Conservation (phyloP, 2,888 invertebrate genomes). For the Lochmaea capreae region DNA sequence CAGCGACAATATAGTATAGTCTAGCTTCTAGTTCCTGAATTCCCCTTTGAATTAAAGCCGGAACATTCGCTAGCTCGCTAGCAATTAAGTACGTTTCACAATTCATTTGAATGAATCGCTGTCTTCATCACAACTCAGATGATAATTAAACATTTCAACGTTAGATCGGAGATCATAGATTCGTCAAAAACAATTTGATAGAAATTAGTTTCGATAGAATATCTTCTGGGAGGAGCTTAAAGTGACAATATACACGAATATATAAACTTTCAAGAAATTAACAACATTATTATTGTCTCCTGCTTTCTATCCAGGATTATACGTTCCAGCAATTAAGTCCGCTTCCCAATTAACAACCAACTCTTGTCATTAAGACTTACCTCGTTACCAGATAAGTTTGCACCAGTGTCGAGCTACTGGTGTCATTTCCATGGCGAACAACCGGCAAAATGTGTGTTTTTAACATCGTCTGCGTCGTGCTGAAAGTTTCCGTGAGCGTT, state of each 20-base stretch:
- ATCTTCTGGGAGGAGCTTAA: no score
- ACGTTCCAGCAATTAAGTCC: slow-evolving; percentile 26
- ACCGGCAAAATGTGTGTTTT: slow-evolving; percentile 92
- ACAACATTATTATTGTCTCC: background rate
- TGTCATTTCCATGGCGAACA: slow-evolving; percentile 78
- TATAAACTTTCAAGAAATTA: no score
- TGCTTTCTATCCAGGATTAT: slow-evolving; percentile 14
- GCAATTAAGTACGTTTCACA: slow-evolving; percentile 1
- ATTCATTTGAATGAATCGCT: background rate
- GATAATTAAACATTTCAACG: no score
- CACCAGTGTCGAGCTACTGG: slow-evolving; percentile 83
- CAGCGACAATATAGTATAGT: slow-evolving; percentile 17
- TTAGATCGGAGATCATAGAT: no score
- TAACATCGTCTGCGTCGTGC: slow-evolving; percentile 87
- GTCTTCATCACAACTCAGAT: background rate
- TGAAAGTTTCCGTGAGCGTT: slow-evolving; percentile 90
- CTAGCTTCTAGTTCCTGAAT: slow-evolving; percentile 7
- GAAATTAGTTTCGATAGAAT: no score
- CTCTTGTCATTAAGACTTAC: slow-evolving; percentile 39
- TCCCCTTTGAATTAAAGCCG: slow-evolving; percentile 11
- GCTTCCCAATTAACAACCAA: slow-evolving; percentile 27
- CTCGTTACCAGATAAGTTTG: slow-evolving; percentile 91
- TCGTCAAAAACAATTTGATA: no score
- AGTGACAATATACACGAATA: no score
- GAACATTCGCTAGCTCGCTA: background rate